phyloP scores from a whole-genome alignment of 2,888 invertebrate species.

The Liposcelis brunnea region DNA sequence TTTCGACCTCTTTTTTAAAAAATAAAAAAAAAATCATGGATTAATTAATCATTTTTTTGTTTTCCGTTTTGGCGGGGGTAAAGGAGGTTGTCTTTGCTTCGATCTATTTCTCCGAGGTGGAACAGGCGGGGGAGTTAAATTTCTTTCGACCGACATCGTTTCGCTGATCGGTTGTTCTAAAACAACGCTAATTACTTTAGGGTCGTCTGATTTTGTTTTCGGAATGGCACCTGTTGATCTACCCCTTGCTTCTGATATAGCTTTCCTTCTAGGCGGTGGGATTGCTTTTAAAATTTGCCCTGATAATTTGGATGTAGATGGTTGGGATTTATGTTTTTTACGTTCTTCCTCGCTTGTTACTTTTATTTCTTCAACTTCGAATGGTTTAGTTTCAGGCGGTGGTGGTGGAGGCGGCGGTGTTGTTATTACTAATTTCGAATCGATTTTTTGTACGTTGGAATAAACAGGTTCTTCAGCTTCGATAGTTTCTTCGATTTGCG shows the following conservation, averaged over 20 bases:
- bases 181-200: background rate
- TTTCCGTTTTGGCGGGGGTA: conserved; percentile 4
- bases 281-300: conserved; percentile 6
- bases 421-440: background rate
- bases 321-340: background rate
- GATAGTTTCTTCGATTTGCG: too few species aligned
- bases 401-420: background rate
- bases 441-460: conserved; percentile 4
- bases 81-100: background rate
- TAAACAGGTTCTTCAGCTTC: conserved; percentile 2
- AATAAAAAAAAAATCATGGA: background rate
- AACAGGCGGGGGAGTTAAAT: background rate
- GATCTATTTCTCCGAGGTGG: conserved; percentile 4
- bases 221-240: background rate
- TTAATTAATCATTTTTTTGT: conserved; percentile 5
- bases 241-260: conserved; percentile 1
- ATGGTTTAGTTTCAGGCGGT: background rate
- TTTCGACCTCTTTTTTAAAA: too few species aligned
- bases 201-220: too few species aligned
- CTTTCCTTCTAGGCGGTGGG: background rate
- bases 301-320: background rate
- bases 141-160: background rate
- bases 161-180: background rate
- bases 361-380: conserved; percentile 2
- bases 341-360: conserved; percentile 3